Base-by-base conservation (phyloP, 2,113 vertebrate genomes). In the Corythornis cristatus region DNA sequence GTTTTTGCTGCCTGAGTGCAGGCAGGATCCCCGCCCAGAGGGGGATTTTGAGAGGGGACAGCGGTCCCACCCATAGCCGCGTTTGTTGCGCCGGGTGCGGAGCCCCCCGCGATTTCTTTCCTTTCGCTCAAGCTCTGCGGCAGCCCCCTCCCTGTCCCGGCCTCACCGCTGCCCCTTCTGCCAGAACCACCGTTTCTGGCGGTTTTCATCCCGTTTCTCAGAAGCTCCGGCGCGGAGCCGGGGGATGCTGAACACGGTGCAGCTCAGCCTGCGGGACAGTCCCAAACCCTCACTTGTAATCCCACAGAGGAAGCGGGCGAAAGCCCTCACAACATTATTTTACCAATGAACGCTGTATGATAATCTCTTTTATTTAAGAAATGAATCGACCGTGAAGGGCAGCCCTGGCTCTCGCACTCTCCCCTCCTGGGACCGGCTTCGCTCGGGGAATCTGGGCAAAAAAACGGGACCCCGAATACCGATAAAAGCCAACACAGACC, bases 401-500 rank as follows among this genome's bases (percentile, higher is more conserved):
- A n/a, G 40, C 40, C 12, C 26, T 1, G 8, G 13, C 10, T 14
- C 33, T 58, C 15, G 43, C 21, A 35, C 11, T 40, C 28, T 16
- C 8, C 56, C 10, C 31, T 53, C 15, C 48, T 23, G 40, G 31
- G 23, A 42, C 19, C 21, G 15, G 31, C 31, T 40, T 28, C 3
- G 0, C n/a, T 43, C 26, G 12, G 77, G 48, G 20, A 35, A 57
- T 29, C 23, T 1, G 15, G 65, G 8, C 1, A 28, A n/a, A 3
- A 62, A 62, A 54, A 42, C 16, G 15, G 35, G 56, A 57, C 33
- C 58, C 26, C 7, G 11, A 2, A 20, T 7, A 46, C 25, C 13
- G 8, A 42, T 2, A 16, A 28, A 21, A 0, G 0, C 54, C 29
- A 20, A 21, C 1, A 7, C 11, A 43, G 1, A 7, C 45, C 9